Evolutionary conservation across 2,113 vertebrate genomes (phyloP), one percentile per base, ranked within the genome.

Genomic region (Ailurus styani): DNA sequence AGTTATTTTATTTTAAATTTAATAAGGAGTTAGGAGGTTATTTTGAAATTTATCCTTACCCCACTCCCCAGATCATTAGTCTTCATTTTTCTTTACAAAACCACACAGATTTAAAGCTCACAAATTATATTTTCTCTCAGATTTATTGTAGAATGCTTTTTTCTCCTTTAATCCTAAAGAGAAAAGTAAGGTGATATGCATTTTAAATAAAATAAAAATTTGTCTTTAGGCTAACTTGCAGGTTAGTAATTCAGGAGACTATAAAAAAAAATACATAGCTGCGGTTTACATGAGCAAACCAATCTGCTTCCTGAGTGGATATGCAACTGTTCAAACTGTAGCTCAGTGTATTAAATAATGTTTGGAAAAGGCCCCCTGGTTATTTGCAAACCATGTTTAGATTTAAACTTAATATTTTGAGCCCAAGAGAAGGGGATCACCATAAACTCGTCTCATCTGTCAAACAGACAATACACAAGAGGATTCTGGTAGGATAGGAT

Each of bases 351-450:
- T 93, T 97, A 95, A 97, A 94, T 90, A 96, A 90, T 96, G 42
- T 98, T 98, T 98, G 72, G 96, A 95, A 96, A 98, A 78, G 83
- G 31, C 27, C 45, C 50, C 68, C 45, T 75, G 91, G 5, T 70
- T 97, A 73, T 81, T 97, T 98, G 73, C 73, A 98, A 98, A 97
- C 75, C 62, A 7, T 97, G 66, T 96, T 98, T 98, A 96, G 82
- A 94, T 98, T 97, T 97, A 96, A 98, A 97, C 82, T 93, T 62
- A 98, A 97, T 97, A 96, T 98, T 98, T 96, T 97, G 94, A 97
- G 54, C 73, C 70, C 52, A 68, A 96, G 89, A 97, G 81, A 98
- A 98, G 89, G 57, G 12, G 54, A 75, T 93, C 94, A 88, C 45
- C 90, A 50, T 92, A 97, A 97, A 96, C 68, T 73, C 70, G 60